Base-by-base conservation (phyloP, 2,888 invertebrate genomes). In the Thera obeliscata region DNA sequence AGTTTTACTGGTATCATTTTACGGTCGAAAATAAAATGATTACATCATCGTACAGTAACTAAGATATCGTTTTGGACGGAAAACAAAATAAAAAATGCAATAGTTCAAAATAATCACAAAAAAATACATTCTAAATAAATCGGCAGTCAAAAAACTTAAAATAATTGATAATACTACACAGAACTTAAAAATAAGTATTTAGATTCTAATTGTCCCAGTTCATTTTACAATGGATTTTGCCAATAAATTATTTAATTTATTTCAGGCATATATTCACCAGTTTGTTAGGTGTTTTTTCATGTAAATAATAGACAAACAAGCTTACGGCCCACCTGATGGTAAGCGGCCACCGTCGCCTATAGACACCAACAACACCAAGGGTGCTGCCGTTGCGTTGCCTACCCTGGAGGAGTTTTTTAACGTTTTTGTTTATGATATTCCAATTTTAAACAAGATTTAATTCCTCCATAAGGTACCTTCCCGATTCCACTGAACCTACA, bases 61-160 rank as follows among this genome's bases (percentile, higher is more conserved):
- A 81, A 81, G 71, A 74, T 70, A 76, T 70, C 50, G 58, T 79
- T 88, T 86, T 91, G 91, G 91, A 91, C 91, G 91, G 91, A 90
- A 85, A 87, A 77, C 74, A 81, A 81, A 76, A 79, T 33, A 56
- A 56, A 61, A 84, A 77, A 76, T 66, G 68, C 72, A 66, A 46
- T 71, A 62, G 63, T 46, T 59, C 69, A 70, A 79, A 75, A 69
- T 70, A 77, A 63, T 66, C 72, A 68, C 73, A 74, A 75, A 61
- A 46, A 78, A 67, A 65, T 80, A 78, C 74, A 75, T 57, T 35
- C 80, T 82, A 81, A 81, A 81, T 81, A 82, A 73, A 74, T 72
- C 66, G 12, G 64, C 71, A 74, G 74, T 71, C 74, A 67, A 74
- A 71, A 78, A 72, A 68, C 71, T 78, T 48, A 22, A 64, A 74